Percentiles rank a stretch among this genome's conserved stretches.
Evolutionary conservation across 2,113 vertebrate species (phyloP).

Genomic region (Tonatia bakeri): DNA sequence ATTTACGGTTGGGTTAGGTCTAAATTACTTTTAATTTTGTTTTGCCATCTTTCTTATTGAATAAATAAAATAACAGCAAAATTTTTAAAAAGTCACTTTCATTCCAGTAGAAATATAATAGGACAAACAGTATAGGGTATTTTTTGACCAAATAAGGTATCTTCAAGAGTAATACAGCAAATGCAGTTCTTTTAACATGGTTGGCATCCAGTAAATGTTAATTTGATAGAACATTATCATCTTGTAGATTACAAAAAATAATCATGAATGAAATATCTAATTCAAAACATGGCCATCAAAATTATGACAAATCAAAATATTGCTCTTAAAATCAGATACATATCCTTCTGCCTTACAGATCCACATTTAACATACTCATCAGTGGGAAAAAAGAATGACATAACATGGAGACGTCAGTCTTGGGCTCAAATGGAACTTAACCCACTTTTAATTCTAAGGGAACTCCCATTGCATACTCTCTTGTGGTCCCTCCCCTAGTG

Average conservation of each 20-base stretch:
- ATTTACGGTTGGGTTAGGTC: constrained; percentile 19
- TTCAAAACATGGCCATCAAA: constrained; percentile 64
- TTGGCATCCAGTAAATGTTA: constrained; percentile 53
- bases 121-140: background rate
- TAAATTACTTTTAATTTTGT: constrained; percentile 44
- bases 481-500: background rate
- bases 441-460: constrained; percentile 29
- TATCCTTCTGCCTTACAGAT: constrained; percentile 50
- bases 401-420: constrained; percentile 8
- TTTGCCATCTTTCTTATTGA: constrained; percentile 10
- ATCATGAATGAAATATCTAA: constrained; percentile 52
- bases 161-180: constrained; percentile 6
- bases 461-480: background rate
- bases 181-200: constrained; percentile 34
- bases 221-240: constrained; percentile 45
- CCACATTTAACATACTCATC: constrained; percentile 23
- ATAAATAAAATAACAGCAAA: constrained; percentile 46
- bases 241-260: constrained; percentile 43
- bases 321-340: constrained; percentile 60
- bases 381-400: constrained; percentile 44
- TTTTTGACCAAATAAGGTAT: constrained; percentile 2
- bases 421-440: background rate
- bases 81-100: background rate
- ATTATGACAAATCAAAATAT: constrained; percentile 65
- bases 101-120: background rate